A percentile compares a stretch with the other conserved stretches of the same genome.
These are phyloP conservation scores for Drosophila tristis DNA, from an alignment of 1,140 invertebrate species.

Conservation along the genomic window DNA sequence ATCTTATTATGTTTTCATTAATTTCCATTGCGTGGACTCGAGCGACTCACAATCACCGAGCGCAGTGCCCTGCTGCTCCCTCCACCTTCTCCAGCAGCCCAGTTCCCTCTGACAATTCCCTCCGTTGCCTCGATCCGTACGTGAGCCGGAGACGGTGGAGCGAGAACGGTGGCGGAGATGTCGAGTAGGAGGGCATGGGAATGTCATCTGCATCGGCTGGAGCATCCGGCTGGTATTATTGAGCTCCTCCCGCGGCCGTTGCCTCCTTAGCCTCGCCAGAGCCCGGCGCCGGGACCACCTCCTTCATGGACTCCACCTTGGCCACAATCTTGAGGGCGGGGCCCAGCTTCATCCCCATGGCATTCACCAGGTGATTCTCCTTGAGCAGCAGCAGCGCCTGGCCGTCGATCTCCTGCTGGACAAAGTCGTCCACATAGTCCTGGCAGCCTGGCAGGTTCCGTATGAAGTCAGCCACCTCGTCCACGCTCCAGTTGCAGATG, in stretches of 20 bases:
- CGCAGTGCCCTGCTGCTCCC: too few species aligned
- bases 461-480: slow-evolving; percentile 94
- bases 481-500: slow-evolving; percentile 85
- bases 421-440: slow-evolving; percentile 97
- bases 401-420: slow-evolving; percentile 97
- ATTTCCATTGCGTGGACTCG: too few species aligned
- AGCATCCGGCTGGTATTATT: slow-evolving; percentile 47
- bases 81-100: neutral
- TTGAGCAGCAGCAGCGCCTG: slow-evolving; percentile 97
- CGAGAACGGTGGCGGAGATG: slow-evolving; percentile 57
- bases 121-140: slow-evolving; percentile 3
- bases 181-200: slow-evolving; percentile 33
- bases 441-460: slow-evolving; percentile 93
- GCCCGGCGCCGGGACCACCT: slow-evolving; percentile 46
- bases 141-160: slow-evolving; percentile 2
- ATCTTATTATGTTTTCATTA: too few species aligned
- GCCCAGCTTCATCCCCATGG: slow-evolving; percentile 97
- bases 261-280: slow-evolving; percentile 52
- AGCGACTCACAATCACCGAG: too few species aligned
- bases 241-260: slow-evolving; percentile 18
- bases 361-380: slow-evolving; percentile 96
- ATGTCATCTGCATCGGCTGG: neutral
- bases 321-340: slow-evolving; percentile 97
- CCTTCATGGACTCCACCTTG: slow-evolving; percentile 83
- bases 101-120: slow-evolving; percentile 24